Percentiles rank a stretch among this genome's conserved stretches.
phyloP scores from a whole-genome alignment of 1,140 invertebrate species.

The Drosophila funebris region DNA sequence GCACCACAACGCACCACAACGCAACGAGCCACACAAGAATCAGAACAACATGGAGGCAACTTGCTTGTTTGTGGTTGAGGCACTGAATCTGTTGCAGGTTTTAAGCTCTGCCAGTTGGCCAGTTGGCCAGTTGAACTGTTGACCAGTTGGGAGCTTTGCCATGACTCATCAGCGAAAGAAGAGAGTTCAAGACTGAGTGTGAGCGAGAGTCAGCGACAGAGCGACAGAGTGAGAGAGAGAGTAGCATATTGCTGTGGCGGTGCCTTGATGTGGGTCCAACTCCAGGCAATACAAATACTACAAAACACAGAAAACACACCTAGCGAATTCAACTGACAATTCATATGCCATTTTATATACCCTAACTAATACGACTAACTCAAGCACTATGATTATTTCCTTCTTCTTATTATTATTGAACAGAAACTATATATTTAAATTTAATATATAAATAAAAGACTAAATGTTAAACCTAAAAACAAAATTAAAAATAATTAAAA shows the following conservation, averaged over 20 bases:
- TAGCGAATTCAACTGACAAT: constrained; percentile 15
- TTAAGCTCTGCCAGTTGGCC: constrained; percentile 10
- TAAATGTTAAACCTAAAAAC: too few species aligned
- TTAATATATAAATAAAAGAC: too few species aligned
- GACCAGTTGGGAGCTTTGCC: constrained; percentile 24
- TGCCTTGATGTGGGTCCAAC: constrained; percentile 70
- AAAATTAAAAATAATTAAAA: too few species aligned
- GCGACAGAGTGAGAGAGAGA: background rate
- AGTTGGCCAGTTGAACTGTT: constrained; percentile 30
- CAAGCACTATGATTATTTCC: too few species aligned
- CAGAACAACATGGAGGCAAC: constrained; percentile 32
- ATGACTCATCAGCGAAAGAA: constrained; percentile 6
- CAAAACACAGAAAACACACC: constrained; percentile 32
- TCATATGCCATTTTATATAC: constrained; percentile 8
- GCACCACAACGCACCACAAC: background rate
- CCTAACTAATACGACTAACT: background rate
- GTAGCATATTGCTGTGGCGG: constrained; percentile 44
- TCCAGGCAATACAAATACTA: constrained; percentile 18
- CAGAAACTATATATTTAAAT: too few species aligned
- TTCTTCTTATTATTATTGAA: too few species aligned
- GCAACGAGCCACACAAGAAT: constrained; percentile 52
- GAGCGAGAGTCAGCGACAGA: background rate
- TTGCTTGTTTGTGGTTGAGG: background rate
- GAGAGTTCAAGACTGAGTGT: background rate
- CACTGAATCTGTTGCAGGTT: background rate